Percentiles rank a stretch among this genome's conserved stretches.
These are phyloP conservation scores for Pipa parva DNA, from an alignment of 2,113 vertebrate species.

Conservation along the genomic window DNA sequence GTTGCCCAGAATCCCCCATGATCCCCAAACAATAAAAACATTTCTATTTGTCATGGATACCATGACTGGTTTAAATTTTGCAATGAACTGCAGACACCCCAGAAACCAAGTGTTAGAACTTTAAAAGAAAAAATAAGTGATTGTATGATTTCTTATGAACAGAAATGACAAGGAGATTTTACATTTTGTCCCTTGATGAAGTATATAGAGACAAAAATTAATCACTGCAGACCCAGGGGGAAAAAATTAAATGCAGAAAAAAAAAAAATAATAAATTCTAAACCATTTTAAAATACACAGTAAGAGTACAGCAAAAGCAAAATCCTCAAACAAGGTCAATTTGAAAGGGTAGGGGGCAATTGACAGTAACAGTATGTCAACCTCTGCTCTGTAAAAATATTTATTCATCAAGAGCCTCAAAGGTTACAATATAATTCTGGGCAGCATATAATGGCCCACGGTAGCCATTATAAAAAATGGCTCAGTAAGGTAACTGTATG, in stretches of 20 bases:
- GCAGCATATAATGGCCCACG: no score
- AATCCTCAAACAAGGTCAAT: background rate
- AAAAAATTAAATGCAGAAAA: background rate
- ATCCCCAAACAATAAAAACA: conserved; percentile 25
- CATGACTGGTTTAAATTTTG: conserved; percentile 19
- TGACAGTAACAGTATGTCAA: background rate
- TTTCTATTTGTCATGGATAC: conserved; percentile 33
- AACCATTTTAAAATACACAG: background rate
- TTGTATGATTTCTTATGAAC: background rate
- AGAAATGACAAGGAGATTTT: background rate
- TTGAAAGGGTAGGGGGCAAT: background rate
- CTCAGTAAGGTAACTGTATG: no score
- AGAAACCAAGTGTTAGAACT: background rate
- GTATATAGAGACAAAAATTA: background rate
- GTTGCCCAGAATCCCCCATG: background rate
- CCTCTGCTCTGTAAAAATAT: background rate
- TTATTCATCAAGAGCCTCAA: no score
- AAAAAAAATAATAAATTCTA: conserved; percentile 5
- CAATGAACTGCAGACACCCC: conserved; percentile 23
- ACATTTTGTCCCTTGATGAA: background rate
- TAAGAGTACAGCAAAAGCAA: background rate
- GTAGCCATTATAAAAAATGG: no score
- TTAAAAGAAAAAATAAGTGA: background rate
- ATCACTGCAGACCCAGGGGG: conserved; percentile 3
- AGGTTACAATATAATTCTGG: no score